A percentile compares a stretch with the other conserved stretches of the same genome.
phyloP scores from a whole-genome alignment of 2,888 invertebrate species.

The Encarsia formosa region DNA sequence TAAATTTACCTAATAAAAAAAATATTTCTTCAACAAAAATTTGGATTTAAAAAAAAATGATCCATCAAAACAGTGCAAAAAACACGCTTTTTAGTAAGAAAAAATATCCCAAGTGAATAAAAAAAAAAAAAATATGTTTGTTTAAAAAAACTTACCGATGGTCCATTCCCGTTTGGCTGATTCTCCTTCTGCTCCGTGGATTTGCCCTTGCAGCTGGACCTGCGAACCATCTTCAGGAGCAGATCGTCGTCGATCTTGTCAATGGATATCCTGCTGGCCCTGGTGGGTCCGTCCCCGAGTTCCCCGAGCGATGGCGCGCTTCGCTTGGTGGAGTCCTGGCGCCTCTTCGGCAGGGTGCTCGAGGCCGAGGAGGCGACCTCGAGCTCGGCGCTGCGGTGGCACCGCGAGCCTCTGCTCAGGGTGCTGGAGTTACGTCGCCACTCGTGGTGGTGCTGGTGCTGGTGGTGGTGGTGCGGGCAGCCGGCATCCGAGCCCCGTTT shows the following conservation, averaged over 20 bases:
- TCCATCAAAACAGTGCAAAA: too few relatives aligned
- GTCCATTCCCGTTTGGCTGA: too few relatives aligned
- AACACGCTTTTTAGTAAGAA: too few relatives aligned
- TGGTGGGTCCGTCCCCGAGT: conserved; percentile 17
- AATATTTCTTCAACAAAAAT: too few relatives aligned
- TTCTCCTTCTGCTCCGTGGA: conserved; percentile 11
- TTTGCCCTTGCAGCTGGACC: conserved; percentile 32
- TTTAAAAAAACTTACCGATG: too few relatives aligned
- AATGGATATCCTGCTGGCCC: conserved; percentile 23
- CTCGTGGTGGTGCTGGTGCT: conserved; percentile 17
- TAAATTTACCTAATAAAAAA: too few relatives aligned
- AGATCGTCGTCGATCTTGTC: conserved; percentile 33
- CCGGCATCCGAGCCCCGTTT: conserved; percentile 27
- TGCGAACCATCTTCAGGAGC: conserved; percentile 40
- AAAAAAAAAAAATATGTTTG: too few relatives aligned
- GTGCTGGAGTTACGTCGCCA: conserved; percentile 25
- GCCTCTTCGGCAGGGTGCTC: conserved; percentile 42
- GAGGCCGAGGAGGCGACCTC: conserved; percentile 5
- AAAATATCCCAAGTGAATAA: too few relatives aligned
- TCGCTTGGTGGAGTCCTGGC: conserved; percentile 32
- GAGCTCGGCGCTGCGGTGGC: conserved; percentile 29
- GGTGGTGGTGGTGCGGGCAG: conserved; percentile 14
- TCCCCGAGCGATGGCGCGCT: conserved; percentile 32
- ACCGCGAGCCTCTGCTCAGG: conserved; percentile 14
- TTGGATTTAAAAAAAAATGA: too few relatives aligned